These are phyloP conservation scores for Coptotermes formosanus DNA, from an alignment of 1,140 invertebrate species.

Conservation along the genomic window DNA sequence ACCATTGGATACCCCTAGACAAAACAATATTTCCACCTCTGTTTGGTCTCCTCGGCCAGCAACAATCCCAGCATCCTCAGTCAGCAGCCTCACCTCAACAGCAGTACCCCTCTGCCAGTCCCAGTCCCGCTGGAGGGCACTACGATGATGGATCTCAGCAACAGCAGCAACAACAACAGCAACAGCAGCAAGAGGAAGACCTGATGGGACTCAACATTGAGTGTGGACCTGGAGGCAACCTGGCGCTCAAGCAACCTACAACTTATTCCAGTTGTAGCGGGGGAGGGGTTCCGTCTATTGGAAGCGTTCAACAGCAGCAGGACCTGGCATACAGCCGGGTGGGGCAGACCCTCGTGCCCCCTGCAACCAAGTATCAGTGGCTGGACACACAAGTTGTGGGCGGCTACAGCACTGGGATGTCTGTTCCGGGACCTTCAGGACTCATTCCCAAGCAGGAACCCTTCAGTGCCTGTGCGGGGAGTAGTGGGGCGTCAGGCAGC, in stretches of 20 bases:
- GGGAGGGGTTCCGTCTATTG: constrained; percentile 40
- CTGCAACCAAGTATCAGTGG: constrained; percentile 62
- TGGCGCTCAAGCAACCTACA: constrained; percentile 39
- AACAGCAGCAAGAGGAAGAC: constrained; percentile 49
- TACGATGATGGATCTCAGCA: constrained; percentile 53
- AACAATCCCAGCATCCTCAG: constrained; percentile 44
- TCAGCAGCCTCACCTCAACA: constrained; percentile 38
- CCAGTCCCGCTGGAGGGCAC: constrained; percentile 42
- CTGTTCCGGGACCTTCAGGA: constrained; percentile 54
- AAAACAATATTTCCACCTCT: constrained; percentile 59
- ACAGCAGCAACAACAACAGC: constrained; percentile 49
- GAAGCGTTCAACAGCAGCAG: constrained; percentile 40
- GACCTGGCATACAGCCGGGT: constrained; percentile 48
- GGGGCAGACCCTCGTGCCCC: constrained; percentile 45
- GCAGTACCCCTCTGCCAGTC: constrained; percentile 42
- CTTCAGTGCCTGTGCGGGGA: constrained; percentile 49
- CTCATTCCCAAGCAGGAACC: constrained; percentile 73
- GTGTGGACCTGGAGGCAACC: constrained; percentile 18
- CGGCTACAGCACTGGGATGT: constrained; percentile 52
- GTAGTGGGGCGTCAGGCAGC: constrained; percentile 31
- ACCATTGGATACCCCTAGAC: constrained; percentile 59
- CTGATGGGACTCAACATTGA: constrained; percentile 62
- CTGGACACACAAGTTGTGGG: constrained; percentile 46
- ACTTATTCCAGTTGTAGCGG: constrained; percentile 48
- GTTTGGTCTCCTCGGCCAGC: constrained; percentile 49